Base-by-base conservation (phyloP, 2,797 vertebrate genomes). In the Columba guinea region DNA sequence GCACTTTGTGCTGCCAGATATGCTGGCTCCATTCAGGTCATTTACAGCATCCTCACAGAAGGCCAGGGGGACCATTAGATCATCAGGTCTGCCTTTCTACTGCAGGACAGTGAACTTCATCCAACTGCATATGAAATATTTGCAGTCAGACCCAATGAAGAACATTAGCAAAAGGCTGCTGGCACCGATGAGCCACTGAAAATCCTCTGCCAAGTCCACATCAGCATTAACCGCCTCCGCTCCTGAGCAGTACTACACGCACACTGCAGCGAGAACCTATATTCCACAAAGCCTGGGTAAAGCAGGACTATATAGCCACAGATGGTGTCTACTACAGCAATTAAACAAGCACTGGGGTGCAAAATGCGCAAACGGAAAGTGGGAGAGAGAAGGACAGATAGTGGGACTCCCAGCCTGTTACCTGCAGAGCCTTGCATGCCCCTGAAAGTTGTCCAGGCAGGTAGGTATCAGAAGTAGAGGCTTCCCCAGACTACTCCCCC, bases 31-130 rank as follows among this genome's bases (percentile, higher is more conserved):
- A 87, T 65, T 90, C 91, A 89, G 84, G 76, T 68, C 90, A 67
- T 88, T 95, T 65, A 90, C 87, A 95, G 93, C 80, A 92, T 95
- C 93, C 68, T 91, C 49, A 23, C 53, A 87, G 86, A 93, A 94
- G 93, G 86, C 95, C 92, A 63, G 68, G 44, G 87, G 68, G 91
- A 95, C 90, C 73, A 92, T 95, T 95, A 95, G 95, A 95, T 95
- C 91, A 96, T 91, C 93, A 94, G 88, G 81, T 93, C 90, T 96
- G 94, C 68, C 90, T 89, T 88, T 93, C 82, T 92, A n/a, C 60
- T 90, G 64, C 60, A 80, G 46, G 93, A 82, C 89, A 90, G 85
- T 44, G 88, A 96, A 93, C 30, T 94, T 88, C 86, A 92, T 95
- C 95, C 95, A 96, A 94, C 80, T 68, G 53, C 7, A 4, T 68